Conservation (phyloP, 2,797 vertebrate species). For the Xenops minutus region DNA sequence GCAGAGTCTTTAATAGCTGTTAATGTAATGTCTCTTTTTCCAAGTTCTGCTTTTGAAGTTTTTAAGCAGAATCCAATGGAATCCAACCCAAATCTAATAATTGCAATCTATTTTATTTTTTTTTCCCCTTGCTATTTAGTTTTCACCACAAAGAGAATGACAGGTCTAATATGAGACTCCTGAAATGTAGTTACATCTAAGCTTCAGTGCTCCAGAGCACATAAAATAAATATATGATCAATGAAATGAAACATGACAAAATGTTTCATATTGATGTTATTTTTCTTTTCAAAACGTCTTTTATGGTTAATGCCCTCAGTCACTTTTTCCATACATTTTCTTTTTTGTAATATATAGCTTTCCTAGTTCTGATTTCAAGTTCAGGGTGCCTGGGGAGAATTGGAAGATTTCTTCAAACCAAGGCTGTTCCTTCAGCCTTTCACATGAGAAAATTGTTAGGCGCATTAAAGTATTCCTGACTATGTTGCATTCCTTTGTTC, state of each 20-base stretch:
- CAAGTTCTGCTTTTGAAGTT: background rate
- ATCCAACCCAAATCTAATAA: slow-evolving; percentile 65
- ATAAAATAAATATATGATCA: slow-evolving; percentile 79
- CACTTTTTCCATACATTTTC: slow-evolving; percentile 77
- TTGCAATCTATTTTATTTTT: slow-evolving; percentile 49
- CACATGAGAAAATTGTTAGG: slow-evolving; percentile 92
- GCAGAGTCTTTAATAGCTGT: slow-evolving; percentile 38
- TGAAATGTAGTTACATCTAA: slow-evolving; percentile 75
- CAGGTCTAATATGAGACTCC: slow-evolving; percentile 74
- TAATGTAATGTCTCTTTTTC: slow-evolving; percentile 35
- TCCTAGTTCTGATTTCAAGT: slow-evolving; percentile 79
- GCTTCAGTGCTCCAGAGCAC: slow-evolving; percentile 71
- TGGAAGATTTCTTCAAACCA: slow-evolving; percentile 78
- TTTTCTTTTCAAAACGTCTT: slow-evolving; percentile 73
- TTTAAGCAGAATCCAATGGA: slow-evolving; percentile 48
- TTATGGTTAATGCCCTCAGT: slow-evolving; percentile 72
- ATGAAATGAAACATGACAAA: slow-evolving; percentile 81
- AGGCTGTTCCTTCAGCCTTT: slow-evolving; percentile 82
- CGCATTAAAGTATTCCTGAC: slow-evolving; percentile 84
- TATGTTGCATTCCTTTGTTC: slow-evolving; percentile 87
- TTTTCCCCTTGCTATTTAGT: slow-evolving; percentile 42
- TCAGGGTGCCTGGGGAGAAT: slow-evolving; percentile 78
- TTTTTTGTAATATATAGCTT: slow-evolving; percentile 76
- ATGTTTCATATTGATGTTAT: slow-evolving; percentile 77
- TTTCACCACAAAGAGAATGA: slow-evolving; percentile 65